Percentiles rank a stretch among this genome's conserved stretches.
phyloP scores from a whole-genome alignment of 2,888 invertebrate species.

The Stratiomys singularior region DNA sequence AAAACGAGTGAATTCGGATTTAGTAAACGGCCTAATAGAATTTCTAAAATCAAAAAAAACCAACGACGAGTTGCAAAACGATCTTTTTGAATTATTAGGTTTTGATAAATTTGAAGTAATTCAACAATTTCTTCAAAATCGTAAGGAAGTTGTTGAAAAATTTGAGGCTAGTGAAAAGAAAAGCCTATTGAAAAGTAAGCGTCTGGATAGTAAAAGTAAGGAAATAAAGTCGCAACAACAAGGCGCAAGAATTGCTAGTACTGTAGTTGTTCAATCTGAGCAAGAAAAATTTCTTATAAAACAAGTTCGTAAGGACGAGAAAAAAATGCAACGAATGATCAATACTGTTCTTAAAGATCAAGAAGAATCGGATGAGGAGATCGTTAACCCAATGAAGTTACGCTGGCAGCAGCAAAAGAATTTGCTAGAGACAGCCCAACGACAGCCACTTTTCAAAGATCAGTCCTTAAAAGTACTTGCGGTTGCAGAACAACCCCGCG shows the following conservation, averaged over 20 bases:
- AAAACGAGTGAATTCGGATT: conserved; percentile 70
- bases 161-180: conserved; percentile 59
- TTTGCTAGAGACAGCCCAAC: conserved; percentile 59
- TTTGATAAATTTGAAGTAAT: conserved; percentile 85
- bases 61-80: conserved; percentile 79
- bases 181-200: conserved; percentile 49
- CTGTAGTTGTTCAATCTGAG: conserved; percentile 86
- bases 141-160: conserved; percentile 68
- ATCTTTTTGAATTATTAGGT: conserved; percentile 89
- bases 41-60: conserved; percentile 72
- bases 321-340: conserved; percentile 70
- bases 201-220: conserved; percentile 54
- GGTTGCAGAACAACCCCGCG: conserved; percentile 68
- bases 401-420: conserved; percentile 61
- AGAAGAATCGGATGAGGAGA: conserved; percentile 62
- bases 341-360: conserved; percentile 57
- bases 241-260: conserved; percentile 77
- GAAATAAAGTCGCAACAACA: conserved; percentile 57
- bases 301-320: conserved; percentile 84
- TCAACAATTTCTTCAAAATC: conserved; percentile 72
- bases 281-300: conserved; percentile 82
- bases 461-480: conserved; percentile 56
- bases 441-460: conserved; percentile 59
- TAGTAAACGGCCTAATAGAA: conserved; percentile 70
- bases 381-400: conserved; percentile 64